Conservation (phyloP, 1,140 invertebrate species). For the Sinonovacula constricta region DNA sequence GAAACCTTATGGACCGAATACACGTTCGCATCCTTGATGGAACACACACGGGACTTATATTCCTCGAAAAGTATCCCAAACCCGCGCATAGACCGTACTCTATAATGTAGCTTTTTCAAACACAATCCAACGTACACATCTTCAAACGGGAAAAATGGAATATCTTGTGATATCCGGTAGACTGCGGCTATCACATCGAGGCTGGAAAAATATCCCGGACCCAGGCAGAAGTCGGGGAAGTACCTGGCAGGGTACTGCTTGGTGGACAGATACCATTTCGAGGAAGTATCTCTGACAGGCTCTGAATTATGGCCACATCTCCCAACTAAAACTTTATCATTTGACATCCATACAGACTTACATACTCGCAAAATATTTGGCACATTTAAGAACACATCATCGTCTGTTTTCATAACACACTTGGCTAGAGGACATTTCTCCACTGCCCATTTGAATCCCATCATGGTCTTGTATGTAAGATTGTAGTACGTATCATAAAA, state of each 20-base stretch:
- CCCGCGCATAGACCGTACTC: too few species aligned
- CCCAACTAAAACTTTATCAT: neutral
- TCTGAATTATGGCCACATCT: neutral
- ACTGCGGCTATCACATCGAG: slow-evolving; percentile 67
- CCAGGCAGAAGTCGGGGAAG: slow-evolving; percentile 77
- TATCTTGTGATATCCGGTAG: slow-evolving; percentile 54
- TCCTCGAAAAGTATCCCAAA: too few species aligned
- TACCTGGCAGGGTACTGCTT: slow-evolving; percentile 66
- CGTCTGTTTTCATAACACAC: slow-evolving; percentile 63
- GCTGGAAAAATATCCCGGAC: slow-evolving; percentile 74
- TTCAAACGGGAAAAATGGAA: slow-evolving; percentile 72
- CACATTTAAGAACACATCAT: slow-evolving; percentile 59
- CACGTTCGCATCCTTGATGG: too few species aligned
- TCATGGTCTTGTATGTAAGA: slow-evolving; percentile 56
- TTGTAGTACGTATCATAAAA: slow-evolving; percentile 60
- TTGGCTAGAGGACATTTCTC: slow-evolving; percentile 50
- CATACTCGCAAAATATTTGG: slow-evolving; percentile 35
- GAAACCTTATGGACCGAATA: too few species aligned
- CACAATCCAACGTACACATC: slow-evolving; percentile 73
- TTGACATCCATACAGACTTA: neutral
- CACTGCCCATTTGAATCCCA: slow-evolving; percentile 57
- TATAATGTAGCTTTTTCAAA: slow-evolving; percentile 29
- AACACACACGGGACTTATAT: too few species aligned
- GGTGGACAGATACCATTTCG: slow-evolving; percentile 19
- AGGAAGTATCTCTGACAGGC: neutral